A percentile compares a stretch with the other conserved stretches of the same genome.
phyloP scores from a whole-genome alignment of 35 echinoderm and acorn worm species.

The Anneissia japonica region DNA sequence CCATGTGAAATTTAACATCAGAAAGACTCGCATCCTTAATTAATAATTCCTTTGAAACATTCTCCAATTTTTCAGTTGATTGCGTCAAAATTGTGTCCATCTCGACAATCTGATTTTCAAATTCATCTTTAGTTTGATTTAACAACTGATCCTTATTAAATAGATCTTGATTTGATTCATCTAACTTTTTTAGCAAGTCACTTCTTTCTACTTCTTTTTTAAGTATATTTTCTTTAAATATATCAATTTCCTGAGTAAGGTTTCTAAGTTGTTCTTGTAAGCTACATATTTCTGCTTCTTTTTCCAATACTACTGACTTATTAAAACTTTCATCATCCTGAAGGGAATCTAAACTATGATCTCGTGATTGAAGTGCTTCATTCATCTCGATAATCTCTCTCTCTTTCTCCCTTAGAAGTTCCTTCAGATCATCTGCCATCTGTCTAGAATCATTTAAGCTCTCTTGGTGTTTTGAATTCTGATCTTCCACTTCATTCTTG shows the following conservation, averaged over 20 bases:
- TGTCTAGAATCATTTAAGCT: neutral
- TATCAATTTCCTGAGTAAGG: neutral
- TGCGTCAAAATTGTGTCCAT: neutral
- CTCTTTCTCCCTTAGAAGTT: constrained; percentile 20
- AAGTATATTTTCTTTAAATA: neutral
- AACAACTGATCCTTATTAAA: neutral
- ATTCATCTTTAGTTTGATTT: neutral
- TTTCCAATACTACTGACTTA: constrained; percentile 33
- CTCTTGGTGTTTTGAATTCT: no score
- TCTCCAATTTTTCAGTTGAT: neutral
- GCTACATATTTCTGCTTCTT: constrained; percentile 37
- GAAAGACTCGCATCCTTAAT: neutral
- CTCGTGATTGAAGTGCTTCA: neutral
- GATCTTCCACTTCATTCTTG: neutral
- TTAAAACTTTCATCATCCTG: neutral
- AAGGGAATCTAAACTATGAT: neutral
- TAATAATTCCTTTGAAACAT: neutral
- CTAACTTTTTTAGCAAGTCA: neutral
- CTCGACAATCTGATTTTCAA: neutral
- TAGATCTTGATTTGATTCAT: neutral
- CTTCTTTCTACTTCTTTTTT: neutral
- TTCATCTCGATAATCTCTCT: constrained; percentile 3
- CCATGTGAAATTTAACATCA: neutral
- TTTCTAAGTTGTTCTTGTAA: constrained; percentile 46
- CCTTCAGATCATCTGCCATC: constrained; percentile 1